Evolutionary conservation across 2,113 vertebrate species (phyloP).

Genomic region (Varanus salvator): DNA sequence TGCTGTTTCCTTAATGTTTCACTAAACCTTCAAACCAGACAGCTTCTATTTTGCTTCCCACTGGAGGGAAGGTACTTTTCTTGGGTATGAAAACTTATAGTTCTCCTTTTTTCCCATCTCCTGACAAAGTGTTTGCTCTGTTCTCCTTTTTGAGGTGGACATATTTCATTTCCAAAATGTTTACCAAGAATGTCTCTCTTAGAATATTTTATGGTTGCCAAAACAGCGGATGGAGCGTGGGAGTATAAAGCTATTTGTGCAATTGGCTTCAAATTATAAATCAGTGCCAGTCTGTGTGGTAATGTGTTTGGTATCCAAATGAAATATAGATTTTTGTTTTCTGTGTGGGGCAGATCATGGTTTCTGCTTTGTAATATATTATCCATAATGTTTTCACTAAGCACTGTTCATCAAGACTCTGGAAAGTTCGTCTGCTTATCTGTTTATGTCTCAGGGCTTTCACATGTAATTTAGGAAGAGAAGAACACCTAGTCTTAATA

Average conservation of each 20-base stretch:
- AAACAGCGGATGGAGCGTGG: neutral
- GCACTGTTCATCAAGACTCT: neutral
- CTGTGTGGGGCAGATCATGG: neutral
- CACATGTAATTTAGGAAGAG: neutral
- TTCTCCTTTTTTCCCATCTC: neutral
- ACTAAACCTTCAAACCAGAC: too few species aligned
- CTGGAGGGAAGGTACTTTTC: neutral
- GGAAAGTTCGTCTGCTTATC: neutral
- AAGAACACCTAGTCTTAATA: neutral
- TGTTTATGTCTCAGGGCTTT: slow-evolving; percentile 3
- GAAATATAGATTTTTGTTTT: slow-evolving; percentile 19
- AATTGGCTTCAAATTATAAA: slow-evolving; percentile 14
- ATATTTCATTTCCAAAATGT: slow-evolving; percentile 13
- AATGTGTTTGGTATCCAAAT: neutral
- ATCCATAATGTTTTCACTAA: slow-evolving; percentile 25
- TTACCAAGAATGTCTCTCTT: neutral
- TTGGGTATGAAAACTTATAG: neutral
- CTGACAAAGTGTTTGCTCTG: neutral
- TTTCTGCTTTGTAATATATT: rapidly evolving
- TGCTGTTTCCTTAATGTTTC: neutral
- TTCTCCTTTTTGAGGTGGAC: neutral
- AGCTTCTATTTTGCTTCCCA: neutral
- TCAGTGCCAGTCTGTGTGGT: neutral
- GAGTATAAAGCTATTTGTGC: neutral
- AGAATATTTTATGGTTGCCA: neutral